Base-by-base conservation (phyloP, 2,888 invertebrate species). In the Diarsia mendica region DNA sequence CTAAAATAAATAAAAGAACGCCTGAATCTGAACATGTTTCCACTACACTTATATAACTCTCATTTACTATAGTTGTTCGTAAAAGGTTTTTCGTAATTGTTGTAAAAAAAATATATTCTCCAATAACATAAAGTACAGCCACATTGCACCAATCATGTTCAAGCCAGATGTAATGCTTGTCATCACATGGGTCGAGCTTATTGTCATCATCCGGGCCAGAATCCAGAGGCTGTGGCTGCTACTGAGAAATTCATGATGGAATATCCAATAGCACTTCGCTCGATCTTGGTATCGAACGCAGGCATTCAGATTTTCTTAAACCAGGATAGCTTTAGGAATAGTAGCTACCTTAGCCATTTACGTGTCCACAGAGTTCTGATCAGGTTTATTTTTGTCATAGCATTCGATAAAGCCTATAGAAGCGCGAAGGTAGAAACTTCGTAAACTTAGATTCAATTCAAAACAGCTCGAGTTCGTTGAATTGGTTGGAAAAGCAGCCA, bases 391-490 rank as follows among this genome's bases (percentile, higher is more conserved):
- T 51, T 75, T 66, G 3, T 51, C 39, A 33, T 15, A 49, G 49
- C 49, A 18, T 48, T 63, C 13, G 11, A 39, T 63, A 63, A 13
- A 53, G 18, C 33, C 9, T 28, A 49, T 20, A 39, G n/a, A n/a
- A 67, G 66, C 23, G 48, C 10, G 6, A 15, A 58, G 44, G 10
- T 20, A 33, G 6, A 10, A 20, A 64, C 64, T 58, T 68, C 15
- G 13, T 64, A 64, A 51, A 64, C 58, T 58, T 68, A 11, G 49
- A 49, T 69, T 69, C 9, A 20, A 55, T 13, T 58, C 18, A n/a
- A 18, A 46, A n/a, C 44, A 44, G 28, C 55, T 67, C 8, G 13
- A 63, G 44, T 39, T 39, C 39, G 39, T 28, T 48, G 46, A 55
- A 72, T 64, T 6, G 11, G 3, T 58, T 33, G 55, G 8, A 46